Evolutionary conservation across 2,797 vertebrate genomes (phyloP).

Genomic region (Macropodus opercularis): DNA sequence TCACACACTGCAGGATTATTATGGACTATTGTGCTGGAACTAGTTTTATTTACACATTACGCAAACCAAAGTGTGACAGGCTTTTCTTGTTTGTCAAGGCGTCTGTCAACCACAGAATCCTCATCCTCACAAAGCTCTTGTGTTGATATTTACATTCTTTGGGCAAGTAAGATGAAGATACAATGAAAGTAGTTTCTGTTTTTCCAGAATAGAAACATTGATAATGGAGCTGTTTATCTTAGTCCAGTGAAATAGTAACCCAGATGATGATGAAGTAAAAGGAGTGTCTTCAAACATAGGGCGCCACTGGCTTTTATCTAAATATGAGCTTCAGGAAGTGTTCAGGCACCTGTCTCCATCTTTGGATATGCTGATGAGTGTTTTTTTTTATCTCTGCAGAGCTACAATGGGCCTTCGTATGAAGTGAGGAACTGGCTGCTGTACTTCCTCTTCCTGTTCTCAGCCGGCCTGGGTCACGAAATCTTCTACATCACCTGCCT

Average conservation of each 20-base stretch:
- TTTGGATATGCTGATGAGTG: background rate
- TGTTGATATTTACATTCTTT: slow-evolving; percentile 24
- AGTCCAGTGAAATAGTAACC: background rate
- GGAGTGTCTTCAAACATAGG: background rate
- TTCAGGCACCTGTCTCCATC: background rate
- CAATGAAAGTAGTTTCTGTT: background rate
- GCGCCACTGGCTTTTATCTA: background rate
- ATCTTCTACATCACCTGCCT: slow-evolving; percentile 95
- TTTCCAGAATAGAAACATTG: background rate
- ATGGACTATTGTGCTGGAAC: background rate
- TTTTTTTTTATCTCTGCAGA: slow-evolving; percentile 32
- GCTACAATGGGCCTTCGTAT: slow-evolving; percentile 71
- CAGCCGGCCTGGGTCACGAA: slow-evolving; percentile 90
- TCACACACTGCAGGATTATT: background rate
- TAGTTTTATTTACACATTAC: background rate
- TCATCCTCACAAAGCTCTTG: background rate
- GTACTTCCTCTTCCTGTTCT: slow-evolving; percentile 91
- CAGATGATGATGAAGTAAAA: background rate
- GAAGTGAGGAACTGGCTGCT: slow-evolving; percentile 89
- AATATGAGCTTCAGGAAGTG: background rate
- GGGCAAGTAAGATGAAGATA: background rate
- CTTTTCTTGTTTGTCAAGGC: slow-evolving; percentile 77
- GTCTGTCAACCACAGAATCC: background rate
- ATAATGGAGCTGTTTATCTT: background rate
- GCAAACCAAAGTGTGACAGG: slow-evolving; percentile 52